phyloP scores from a whole-genome alignment of 2,797 vertebrate species.

The Alosa sapidissima region DNA sequence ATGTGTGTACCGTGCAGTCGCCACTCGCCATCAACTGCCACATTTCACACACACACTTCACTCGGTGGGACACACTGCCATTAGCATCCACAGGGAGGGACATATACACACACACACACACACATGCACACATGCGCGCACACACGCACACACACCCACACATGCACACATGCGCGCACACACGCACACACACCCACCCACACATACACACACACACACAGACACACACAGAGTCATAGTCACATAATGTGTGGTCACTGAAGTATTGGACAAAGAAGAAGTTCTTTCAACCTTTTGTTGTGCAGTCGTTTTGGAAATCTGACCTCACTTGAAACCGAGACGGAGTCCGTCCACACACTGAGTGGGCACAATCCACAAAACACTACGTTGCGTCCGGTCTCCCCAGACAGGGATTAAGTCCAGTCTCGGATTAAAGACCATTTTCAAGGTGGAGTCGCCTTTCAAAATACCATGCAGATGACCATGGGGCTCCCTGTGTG shows the following conservation, averaged over 20 bases:
- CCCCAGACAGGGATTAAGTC: neutral
- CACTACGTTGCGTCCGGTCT: neutral
- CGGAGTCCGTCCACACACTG: neutral
- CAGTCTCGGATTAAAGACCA: neutral
- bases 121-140: neutral
- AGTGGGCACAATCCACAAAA: neutral
- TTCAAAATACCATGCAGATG: neutral
- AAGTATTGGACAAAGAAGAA: neutral
- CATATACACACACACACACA: neutral
- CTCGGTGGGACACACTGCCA: neutral
- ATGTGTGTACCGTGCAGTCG: neutral
- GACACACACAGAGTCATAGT: neutral
- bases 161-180: neutral
- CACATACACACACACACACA: no score
- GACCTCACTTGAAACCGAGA: neutral
- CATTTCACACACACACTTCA: constrained; percentile 24
- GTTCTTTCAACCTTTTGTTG: neutral
- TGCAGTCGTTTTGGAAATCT: neutral
- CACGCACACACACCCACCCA: neutral
- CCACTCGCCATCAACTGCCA: constrained; percentile 12
- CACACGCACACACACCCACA: neutral
- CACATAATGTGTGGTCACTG: neutral
- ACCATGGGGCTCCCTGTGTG: neutral
- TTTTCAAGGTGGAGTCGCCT: neutral
- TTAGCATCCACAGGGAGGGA: neutral